Percentiles rank a stretch among this genome's conserved stretches.
phyloP scores from a whole-genome alignment of 2,888 invertebrate species.

The Coelopa pilipes region DNA sequence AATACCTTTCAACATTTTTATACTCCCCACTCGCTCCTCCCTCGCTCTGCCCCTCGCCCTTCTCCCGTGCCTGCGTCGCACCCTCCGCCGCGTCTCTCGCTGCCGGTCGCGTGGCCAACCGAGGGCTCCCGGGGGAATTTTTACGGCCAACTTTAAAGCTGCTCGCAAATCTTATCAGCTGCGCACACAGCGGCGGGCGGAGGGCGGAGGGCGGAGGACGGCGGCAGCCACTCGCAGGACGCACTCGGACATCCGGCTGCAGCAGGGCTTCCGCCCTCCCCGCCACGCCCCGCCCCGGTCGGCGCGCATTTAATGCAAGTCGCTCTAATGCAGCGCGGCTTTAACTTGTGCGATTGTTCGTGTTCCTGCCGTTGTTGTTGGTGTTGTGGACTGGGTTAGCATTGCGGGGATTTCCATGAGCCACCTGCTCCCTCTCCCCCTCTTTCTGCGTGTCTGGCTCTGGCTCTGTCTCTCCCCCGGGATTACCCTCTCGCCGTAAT shows the following conservation, averaged over 20 bases:
- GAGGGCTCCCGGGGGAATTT: not conserved
- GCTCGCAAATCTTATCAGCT: slow-evolving; percentile 36
- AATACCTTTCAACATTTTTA: slow-evolving; percentile 31
- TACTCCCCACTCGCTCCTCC: not conserved
- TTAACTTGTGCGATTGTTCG: not conserved
- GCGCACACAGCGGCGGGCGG: slow-evolving; percentile 9
- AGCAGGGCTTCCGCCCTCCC: too few species aligned
- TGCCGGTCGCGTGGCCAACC: too few species aligned
- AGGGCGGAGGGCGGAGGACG: too few species aligned
- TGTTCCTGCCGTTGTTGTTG: not conserved
- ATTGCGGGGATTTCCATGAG: too few species aligned
- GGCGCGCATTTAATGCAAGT: not conserved
- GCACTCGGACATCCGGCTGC: not conserved
- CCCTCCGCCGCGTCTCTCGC: not conserved
- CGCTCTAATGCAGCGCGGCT: slow-evolving; percentile 22
- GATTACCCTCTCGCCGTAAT: slow-evolving; percentile 41
- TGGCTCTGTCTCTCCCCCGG: too few species aligned
- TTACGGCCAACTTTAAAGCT: slow-evolving; percentile 32
- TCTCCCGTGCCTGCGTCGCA: not conserved
- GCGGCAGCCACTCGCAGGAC: not conserved
- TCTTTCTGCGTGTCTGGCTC: not conserved
- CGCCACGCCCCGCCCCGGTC: too few species aligned
- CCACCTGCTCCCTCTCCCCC: too few species aligned
- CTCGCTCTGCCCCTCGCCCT: not conserved
- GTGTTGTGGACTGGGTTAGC: too few species aligned